Percentiles rank a stretch among this genome's conserved stretches.
These are phyloP conservation scores for Brachionus manjavacas DNA, from an alignment of 1,140 invertebrate genomes.

Conservation along the genomic window DNA sequence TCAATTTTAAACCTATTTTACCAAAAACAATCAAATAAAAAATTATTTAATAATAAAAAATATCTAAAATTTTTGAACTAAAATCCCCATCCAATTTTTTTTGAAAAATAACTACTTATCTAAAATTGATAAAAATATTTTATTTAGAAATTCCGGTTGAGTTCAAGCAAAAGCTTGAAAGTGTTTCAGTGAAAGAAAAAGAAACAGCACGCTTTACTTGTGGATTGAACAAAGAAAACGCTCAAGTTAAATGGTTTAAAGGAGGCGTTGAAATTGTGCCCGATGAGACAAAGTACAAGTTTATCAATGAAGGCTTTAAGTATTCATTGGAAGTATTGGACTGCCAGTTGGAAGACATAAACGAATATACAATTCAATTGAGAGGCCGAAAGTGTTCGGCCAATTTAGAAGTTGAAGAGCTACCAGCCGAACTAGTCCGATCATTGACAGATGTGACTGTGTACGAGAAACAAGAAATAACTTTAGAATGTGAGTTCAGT, in stretches of 20 bases:
- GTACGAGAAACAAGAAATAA: conserved; percentile 34
- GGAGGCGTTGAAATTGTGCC: conserved; percentile 51
- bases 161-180: conserved; percentile 51
- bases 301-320: conserved; percentile 48
- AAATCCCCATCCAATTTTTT: no score
- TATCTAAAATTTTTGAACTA: no score
- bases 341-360: conserved; percentile 36
- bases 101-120: neutral
- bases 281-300: conserved; percentile 45
- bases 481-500: conserved; percentile 32
- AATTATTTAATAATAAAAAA: no score
- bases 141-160: conserved; percentile 44
- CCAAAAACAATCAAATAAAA: no score
- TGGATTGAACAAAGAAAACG: conserved; percentile 52
- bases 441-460: conserved; percentile 1
- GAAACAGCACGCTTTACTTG: conserved; percentile 55
- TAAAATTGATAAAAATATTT: neutral
- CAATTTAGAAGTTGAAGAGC: conserved; percentile 40
- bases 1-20: no score
- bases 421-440: conserved; percentile 1
- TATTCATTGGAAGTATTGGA: conserved; percentile 36
- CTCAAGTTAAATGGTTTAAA: conserved; percentile 57
- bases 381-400: conserved; percentile 33
- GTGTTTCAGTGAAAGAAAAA: conserved; percentile 51
- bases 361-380: conserved; percentile 35